These are phyloP conservation scores for Oasisia sp. DNA, from an alignment of 2,888 invertebrate species.

Conservation along the genomic window DNA sequence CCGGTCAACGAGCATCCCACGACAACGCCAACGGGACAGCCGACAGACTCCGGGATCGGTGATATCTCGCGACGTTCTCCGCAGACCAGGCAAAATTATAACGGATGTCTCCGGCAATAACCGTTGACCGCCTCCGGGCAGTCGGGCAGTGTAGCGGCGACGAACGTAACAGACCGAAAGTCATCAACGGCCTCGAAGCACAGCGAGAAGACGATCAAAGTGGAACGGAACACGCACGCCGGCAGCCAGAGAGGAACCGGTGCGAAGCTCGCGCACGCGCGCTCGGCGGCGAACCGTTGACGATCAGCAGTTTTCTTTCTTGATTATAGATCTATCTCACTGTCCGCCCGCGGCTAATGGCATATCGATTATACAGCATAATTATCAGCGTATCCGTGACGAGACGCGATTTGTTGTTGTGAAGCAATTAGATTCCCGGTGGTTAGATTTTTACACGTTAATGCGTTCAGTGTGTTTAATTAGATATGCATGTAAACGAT, in stretches of 20 bases:
- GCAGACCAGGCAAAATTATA: not conserved
- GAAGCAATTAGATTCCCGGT: not conserved
- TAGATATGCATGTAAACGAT: not conserved
- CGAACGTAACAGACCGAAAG: not conserved
- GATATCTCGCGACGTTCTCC: not conserved
- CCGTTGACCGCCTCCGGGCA: not conserved
- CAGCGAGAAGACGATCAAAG: not conserved
- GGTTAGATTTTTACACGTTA: not conserved
- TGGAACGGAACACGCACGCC: not conserved
- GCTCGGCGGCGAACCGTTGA: not conserved
- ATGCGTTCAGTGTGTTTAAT: not conserved
- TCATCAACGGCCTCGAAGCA: not conserved
- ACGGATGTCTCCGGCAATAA: not conserved
- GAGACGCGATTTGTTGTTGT: slow-evolving; percentile 1
- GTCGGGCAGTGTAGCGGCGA: not conserved
- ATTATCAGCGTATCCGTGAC: not conserved
- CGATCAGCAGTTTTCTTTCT: not conserved
- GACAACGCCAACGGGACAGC: not conserved
- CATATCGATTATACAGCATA: slow-evolving; percentile 5
- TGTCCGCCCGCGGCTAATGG: not conserved
- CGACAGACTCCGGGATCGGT: not conserved
- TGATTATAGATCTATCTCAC: not conserved
- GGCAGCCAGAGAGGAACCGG: not conserved
- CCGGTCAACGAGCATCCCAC: not conserved
- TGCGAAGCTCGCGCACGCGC: not conserved